These are phyloP conservation scores for Crocallis elinguaria DNA, from an alignment of 2,888 invertebrate species.

Conservation along the genomic window DNA sequence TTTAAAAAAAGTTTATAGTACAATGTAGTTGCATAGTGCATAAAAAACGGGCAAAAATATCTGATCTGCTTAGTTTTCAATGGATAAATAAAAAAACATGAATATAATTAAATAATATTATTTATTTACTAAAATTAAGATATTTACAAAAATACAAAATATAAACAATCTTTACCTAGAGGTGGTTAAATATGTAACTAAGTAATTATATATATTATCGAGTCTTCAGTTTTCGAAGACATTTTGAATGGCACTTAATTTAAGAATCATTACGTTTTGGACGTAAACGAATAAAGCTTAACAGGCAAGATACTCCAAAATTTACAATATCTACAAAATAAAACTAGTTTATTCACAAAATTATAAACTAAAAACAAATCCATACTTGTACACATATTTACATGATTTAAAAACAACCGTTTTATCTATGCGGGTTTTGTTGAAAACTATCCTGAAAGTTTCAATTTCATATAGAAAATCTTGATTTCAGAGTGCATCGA, in stretches of 20 bases:
- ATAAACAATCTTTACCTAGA: constrained; percentile 41
- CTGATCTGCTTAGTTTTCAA: too few relatives aligned
- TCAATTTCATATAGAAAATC: neutral
- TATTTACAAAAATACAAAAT: constrained; percentile 47
- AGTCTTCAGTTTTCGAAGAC: constrained; percentile 41
- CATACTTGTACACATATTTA: constrained; percentile 2
- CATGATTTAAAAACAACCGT: neutral
- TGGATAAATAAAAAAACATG: neutral
- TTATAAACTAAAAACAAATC: neutral
- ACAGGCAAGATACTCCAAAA: constrained; percentile 37
- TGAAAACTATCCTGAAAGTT: too few relatives aligned
- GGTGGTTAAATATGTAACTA: constrained; percentile 55
- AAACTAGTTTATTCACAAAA: constrained; percentile 2
- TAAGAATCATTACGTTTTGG: constrained; percentile 46
- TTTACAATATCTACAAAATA: constrained; percentile 36
- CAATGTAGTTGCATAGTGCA: too few relatives aligned
- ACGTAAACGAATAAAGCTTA: constrained; percentile 47
- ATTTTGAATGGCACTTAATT: constrained; percentile 63
- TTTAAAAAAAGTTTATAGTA: too few relatives aligned
- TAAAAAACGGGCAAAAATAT: too few relatives aligned
- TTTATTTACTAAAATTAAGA: constrained; percentile 13
- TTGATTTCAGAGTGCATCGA: neutral
- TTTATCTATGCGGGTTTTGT: neutral
- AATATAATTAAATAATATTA: constrained; percentile 7
- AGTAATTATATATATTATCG: constrained; percentile 40